Conservation (phyloP, 2,888 invertebrate genomes). For the Chymomyza amoena region DNA sequence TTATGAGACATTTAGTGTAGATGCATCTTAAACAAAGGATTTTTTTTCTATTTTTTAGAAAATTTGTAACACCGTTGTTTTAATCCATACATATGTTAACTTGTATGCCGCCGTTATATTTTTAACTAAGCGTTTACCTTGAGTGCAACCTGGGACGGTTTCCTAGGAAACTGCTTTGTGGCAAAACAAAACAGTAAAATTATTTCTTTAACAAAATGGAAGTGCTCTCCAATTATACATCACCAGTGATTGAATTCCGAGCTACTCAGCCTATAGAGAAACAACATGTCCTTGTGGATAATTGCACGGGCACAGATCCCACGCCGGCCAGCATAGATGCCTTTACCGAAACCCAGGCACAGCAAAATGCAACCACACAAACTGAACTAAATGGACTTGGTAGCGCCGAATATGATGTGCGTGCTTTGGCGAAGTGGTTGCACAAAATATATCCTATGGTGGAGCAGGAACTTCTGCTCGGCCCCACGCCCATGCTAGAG, state of each 20-base stretch:
- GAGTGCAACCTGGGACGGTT: neutral
- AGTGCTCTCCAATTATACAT: constrained; percentile 79
- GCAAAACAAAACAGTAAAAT: constrained; percentile 4
- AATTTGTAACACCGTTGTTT: too few relatives aligned
- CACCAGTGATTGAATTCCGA: constrained; percentile 79
- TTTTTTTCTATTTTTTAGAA: too few relatives aligned
- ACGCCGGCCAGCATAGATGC: constrained; percentile 51
- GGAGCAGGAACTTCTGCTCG: constrained; percentile 79
- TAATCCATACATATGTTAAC: too few relatives aligned
- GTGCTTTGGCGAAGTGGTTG: constrained; percentile 79
- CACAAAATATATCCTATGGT: constrained; percentile 79
- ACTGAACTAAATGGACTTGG: constrained; percentile 65
- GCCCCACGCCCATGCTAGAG: constrained; percentile 64
- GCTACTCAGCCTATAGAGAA: constrained; percentile 79
- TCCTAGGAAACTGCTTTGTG: neutral
- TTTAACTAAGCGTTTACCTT: too few relatives aligned
- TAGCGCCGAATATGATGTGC: constrained; percentile 74
- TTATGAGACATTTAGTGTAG: too few relatives aligned
- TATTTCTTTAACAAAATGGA: constrained; percentile 60
- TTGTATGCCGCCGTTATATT: too few relatives aligned
- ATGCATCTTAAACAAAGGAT: too few relatives aligned
- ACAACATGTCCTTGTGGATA: constrained; percentile 69
- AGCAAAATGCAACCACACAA: constrained; percentile 73
- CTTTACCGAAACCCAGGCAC: constrained; percentile 59
- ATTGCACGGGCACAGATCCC: constrained; percentile 71